Percentiles rank a stretch among this genome's conserved stretches.
phyloP scores from a whole-genome alignment of 2,888 invertebrate genomes.

The Schizotus pectinicornis region DNA sequence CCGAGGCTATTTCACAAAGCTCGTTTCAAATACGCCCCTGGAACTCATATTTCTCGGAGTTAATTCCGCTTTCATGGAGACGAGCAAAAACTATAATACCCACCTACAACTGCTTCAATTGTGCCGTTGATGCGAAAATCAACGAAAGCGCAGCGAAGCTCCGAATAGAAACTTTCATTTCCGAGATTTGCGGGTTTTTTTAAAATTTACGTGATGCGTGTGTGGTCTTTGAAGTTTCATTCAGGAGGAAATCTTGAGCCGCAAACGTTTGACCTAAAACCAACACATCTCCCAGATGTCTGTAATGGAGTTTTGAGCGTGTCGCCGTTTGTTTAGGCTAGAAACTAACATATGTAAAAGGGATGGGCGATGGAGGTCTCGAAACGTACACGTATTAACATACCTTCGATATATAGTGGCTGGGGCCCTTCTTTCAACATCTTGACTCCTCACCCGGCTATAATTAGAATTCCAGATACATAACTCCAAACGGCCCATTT shows the following conservation, averaged over 20 bases:
- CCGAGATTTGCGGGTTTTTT: too few species aligned
- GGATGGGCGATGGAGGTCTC: slow-evolving; percentile 20
- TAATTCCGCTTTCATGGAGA: slow-evolving; percentile 47
- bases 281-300: slow-evolving; percentile 26
- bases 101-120: too few species aligned
- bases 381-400: slow-evolving; percentile 17
- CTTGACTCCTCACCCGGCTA: slow-evolving; percentile 8
- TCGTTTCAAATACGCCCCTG: slow-evolving; percentile 40
- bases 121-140: too few species aligned
- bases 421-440: slow-evolving; percentile 12
- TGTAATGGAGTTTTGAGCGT: slow-evolving; percentile 26
- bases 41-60: slow-evolving; percentile 43
- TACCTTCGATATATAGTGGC: slow-evolving; percentile 6
- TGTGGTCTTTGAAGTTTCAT: slow-evolving; percentile 22
- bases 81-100: slow-evolving; percentile 23
- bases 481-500: slow-evolving; percentile 3
- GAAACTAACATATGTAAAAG: slow-evolving; percentile 39
- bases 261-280: slow-evolving; percentile 15
- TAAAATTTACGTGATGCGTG: not conserved
- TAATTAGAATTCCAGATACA: slow-evolving; percentile 28
- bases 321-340: slow-evolving; percentile 45
- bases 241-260: slow-evolving; percentile 11
- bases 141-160: too few species aligned
- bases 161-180: too few species aligned
- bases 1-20: slow-evolving; percentile 20